A percentile compares a stretch with the other conserved stretches of the same genome.
Evolutionary conservation across 2,113 vertebrate species (phyloP).

Genomic region (Petaurus breviceps): DNA sequence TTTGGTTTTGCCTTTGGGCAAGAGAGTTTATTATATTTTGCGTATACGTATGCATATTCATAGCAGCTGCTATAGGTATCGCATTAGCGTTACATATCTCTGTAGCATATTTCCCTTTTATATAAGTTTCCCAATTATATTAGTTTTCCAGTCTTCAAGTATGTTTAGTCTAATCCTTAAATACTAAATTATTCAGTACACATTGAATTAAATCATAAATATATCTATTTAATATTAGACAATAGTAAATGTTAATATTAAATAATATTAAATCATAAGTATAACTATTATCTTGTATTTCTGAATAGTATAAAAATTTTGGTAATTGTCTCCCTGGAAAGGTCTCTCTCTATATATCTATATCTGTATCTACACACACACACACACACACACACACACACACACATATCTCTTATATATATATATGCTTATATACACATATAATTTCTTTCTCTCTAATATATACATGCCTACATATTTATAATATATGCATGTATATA

Average conservation of each 20-base stretch:
- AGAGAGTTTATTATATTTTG: no score
- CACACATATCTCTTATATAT: no score
- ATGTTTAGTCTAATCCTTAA: slow-evolving; percentile 65
- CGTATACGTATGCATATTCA: no score
- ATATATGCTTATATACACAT: no score
- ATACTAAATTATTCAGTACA: slow-evolving; percentile 34
- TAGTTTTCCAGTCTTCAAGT: slow-evolving; percentile 36
- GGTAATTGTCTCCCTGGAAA: neutral
- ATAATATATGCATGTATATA: no score
- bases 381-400: neutral
- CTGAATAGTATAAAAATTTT: neutral
- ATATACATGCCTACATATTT: no score
- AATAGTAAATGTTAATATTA: neutral
- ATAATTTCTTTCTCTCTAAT: no score
- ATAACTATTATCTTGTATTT: slow-evolving; percentile 21
- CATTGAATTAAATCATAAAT: slow-evolving; percentile 42
- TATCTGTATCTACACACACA: neutral
- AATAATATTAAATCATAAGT: slow-evolving; percentile 36
- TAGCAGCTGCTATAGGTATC: no score
- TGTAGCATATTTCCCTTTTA: no score
- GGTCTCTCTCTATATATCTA: no score
- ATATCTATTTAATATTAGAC: neutral
- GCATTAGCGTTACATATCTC: no score
- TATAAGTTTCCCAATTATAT: neutral
- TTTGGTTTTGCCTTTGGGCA: no score